A percentile compares a stretch with the other conserved stretches of the same genome.
phyloP scores from a whole-genome alignment of 2,113 vertebrate species.

The Callithrix jacchus region DNA sequence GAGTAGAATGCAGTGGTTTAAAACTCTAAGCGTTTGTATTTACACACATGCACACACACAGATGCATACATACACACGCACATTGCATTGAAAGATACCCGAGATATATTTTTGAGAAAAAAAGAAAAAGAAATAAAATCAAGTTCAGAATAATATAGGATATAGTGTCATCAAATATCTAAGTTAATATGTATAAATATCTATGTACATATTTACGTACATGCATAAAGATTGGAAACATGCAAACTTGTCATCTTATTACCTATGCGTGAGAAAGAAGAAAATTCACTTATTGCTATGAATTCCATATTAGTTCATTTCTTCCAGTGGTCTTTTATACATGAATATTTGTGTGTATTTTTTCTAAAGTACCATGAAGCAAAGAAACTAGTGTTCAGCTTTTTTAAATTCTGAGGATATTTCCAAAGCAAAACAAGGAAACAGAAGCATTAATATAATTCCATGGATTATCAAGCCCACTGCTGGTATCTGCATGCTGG shows the following conservation, averaged over 20 bases:
- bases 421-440: conserved; percentile 8
- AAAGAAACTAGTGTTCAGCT: neutral
- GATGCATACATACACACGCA: fast-evolving
- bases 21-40: neutral
- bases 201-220: neutral
- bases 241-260: neutral
- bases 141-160: neutral
- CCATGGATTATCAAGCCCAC: neutral
- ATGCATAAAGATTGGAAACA: neutral
- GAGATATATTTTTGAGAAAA: neutral
- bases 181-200: neutral
- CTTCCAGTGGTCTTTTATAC: neutral
- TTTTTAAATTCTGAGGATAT: conserved; percentile 5
- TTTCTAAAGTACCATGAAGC: neutral
- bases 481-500: neutral
- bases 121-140: neutral
- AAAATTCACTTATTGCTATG: neutral
- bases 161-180: neutral
- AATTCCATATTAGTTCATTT: neutral
- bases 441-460: neutral
- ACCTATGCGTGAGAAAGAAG: neutral
- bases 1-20: neutral
- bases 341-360: neutral
- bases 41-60: neutral
- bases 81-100: neutral